phyloP scores from a whole-genome alignment of 2,888 invertebrate genomes.

The Drosophila paranaensis region DNA sequence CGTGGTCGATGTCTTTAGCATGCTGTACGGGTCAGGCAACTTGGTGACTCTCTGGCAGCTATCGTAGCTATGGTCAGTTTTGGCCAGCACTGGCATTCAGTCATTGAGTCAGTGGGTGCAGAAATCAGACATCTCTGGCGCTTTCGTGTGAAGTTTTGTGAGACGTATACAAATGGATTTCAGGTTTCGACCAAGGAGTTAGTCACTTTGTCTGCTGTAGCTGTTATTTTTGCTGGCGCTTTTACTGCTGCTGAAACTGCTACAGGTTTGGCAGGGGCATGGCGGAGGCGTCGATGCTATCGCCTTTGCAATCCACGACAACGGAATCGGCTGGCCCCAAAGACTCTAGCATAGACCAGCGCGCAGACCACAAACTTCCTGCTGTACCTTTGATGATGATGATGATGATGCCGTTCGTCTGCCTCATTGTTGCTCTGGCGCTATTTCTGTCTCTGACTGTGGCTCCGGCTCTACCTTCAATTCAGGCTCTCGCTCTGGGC shows the following conservation, averaged over 20 bases:
- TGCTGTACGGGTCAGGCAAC: slow-evolving; percentile 48
- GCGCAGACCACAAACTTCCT: slow-evolving; percentile 65
- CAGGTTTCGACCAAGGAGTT: slow-evolving; percentile 72
- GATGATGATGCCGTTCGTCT: slow-evolving; percentile 25
- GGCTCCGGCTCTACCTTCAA: neutral
- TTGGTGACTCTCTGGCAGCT: slow-evolving; percentile 30
- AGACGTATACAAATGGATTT: slow-evolving; percentile 80
- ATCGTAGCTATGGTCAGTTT: slow-evolving; percentile 4
- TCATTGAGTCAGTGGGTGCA: slow-evolving; percentile 81
- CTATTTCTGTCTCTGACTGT: no score
- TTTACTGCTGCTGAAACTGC: neutral
- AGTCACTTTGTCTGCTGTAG: slow-evolving; percentile 56
- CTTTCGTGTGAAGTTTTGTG: slow-evolving; percentile 78
- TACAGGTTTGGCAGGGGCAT: slow-evolving; percentile 41
- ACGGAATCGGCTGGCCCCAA: slow-evolving; percentile 42
- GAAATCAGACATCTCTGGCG: slow-evolving; percentile 38
- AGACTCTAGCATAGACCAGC: slow-evolving; percentile 56
- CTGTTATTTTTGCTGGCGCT: slow-evolving; percentile 3
- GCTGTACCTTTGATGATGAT: slow-evolving; percentile 72
- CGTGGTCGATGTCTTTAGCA: slow-evolving; percentile 45
- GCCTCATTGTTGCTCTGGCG: slow-evolving; percentile 14
- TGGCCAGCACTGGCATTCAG: slow-evolving; percentile 62
- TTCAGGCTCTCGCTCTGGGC: slow-evolving; percentile 18
- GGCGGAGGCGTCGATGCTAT: slow-evolving; percentile 79
- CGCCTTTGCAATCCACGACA: slow-evolving; percentile 81